Base-by-base conservation (phyloP, 2,888 invertebrate species). In the Platerodrilus igneus region DNA sequence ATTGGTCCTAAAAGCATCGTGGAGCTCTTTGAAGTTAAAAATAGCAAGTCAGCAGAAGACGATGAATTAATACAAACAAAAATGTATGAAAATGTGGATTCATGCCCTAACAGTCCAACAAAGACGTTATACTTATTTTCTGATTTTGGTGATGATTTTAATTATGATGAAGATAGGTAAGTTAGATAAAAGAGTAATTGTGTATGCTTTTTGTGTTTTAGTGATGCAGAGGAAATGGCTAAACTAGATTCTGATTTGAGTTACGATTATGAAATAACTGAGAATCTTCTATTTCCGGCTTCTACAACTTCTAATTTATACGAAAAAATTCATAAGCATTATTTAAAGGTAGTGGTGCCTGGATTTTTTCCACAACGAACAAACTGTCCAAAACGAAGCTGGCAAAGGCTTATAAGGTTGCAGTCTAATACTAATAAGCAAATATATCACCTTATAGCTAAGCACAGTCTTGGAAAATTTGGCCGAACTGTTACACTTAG, bases 401-500 rank as follows among this genome's bases (percentile, higher is more conserved):
- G 76, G 45, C 75, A 76, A 13, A 83, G 80, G 56, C 66, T 84
- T 2, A 76, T 84, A 52, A 74, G 77, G 8, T 58, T 85, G 9
- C 78, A 79, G 33, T 80, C 83, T 1, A 72, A 73, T 29, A 48
- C 43, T 28, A 73, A 76, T 54, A 48, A 52, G 15, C 55, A 56
- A 19, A 50, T 81, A 23, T 86, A 86, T 65, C 79, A 84, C 62
- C 69, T 86, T 33, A 75, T 83, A 1, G 77, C 83, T 15, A 79
- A 81, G 50, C 76, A 84, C 17, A 77, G 77, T 3, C 76, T 78
- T 47, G 75, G 74, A 46, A 74, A 68, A 50, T 56, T 64, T 23
- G 72, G 72, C 34, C 61, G 72, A 40, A 68, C 62, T 3, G 77
- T 88, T 25, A 75, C 77, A 1, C 75, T 87, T 16, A 69, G 83